Evolutionary conservation across 1,140 invertebrate genomes (phyloP).

Genomic region (Pseudomyrmex cubaensis): DNA sequence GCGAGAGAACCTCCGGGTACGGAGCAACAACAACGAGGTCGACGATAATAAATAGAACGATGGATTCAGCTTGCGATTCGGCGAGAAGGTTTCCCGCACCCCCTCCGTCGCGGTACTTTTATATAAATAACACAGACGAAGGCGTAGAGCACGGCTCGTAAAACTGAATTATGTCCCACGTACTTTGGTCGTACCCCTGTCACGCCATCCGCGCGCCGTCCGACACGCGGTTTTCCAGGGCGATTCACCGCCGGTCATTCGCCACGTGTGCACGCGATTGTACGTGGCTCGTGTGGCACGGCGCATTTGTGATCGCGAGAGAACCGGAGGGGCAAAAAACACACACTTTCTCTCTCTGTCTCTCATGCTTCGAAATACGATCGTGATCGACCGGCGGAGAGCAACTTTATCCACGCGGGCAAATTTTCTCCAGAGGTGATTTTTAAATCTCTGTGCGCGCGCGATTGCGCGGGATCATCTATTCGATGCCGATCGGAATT

Average conservation of each 20-base stretch:
- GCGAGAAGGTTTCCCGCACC: conserved; percentile 31
- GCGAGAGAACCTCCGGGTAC: conserved; percentile 2
- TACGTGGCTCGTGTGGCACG: conserved; percentile 33
- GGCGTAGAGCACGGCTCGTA: conserved; percentile 66
- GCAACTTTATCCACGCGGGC: conserved; percentile 63
- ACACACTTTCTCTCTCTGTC: too few relatives aligned
- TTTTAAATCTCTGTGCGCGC: conserved; percentile 56
- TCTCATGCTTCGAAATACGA: conserved; percentile 36
- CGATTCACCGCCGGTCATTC: conserved; percentile 41
- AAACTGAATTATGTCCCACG: conserved; percentile 75
- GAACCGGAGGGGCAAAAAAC: neutral
- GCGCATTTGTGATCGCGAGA: conserved; percentile 26
- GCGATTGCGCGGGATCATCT: conserved; percentile 39
- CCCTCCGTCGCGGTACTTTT: conserved; percentile 25
- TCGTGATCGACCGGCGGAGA: conserved; percentile 59
- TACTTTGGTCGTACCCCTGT: conserved; percentile 20
- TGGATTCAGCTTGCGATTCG: conserved; percentile 61
- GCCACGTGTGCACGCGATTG: conserved; percentile 59
- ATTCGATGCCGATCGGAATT: conserved; percentile 46
- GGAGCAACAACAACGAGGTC: conserved; percentile 43
- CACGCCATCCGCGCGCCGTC: conserved; percentile 16
- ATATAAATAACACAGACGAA: conserved; percentile 68
- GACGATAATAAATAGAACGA: conserved; percentile 67
- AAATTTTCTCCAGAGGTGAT: conserved; percentile 58
- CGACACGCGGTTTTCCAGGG: conserved; percentile 29